Evolutionary conservation across 2,113 vertebrate species (phyloP), one percentile per base, ranked within the genome.

Genomic region (Charadrius vociferus): DNA sequence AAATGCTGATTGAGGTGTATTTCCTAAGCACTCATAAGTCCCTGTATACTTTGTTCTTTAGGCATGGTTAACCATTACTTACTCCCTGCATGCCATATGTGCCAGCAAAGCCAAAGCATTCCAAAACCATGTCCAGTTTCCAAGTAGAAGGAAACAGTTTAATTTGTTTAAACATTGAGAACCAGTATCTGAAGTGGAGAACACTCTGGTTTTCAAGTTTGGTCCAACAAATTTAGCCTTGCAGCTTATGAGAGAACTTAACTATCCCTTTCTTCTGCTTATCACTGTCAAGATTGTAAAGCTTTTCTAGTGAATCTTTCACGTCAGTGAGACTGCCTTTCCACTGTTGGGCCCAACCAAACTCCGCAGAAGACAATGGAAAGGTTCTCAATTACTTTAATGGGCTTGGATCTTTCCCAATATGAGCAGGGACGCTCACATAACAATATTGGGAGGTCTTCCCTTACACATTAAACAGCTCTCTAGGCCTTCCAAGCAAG

Each of bases 31-130:
- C 18, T 47, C 18, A 5, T 41, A 80, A 56, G 5, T 49, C 45
- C 11, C 17, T 55, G 49, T 49, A 58, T 27, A 32, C n/a, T 50
- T 52, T 61, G 8, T 52, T 74, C n/a, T 1, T 70, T 71, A 34
- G 50, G 12, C 12, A 66, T 81, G 37, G 32, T 49, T 77, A 83
- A 37, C 27, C 20, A 15, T 23, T 70, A 7, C 10, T 91, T 47
- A 14, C 41, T 88, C 22, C 29, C 24, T 45, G 19, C 16, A 53
- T 37, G 8, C 14, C 36, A 71, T 0, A 0, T 36, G 14, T 1
- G 3, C 24, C 32, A 73, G 18, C 23, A 74, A 84, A 86, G 41
- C 19, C 45, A 90, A 71, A 59, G 36, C 10, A 37, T 77, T 86
- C 19, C 34, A 47, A 66, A 61, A 6, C 14, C 23, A 12, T 15